These are phyloP conservation scores for Tylochromis polylepis DNA, from an alignment of 2,113 vertebrate species.

Conservation along the genomic window DNA sequence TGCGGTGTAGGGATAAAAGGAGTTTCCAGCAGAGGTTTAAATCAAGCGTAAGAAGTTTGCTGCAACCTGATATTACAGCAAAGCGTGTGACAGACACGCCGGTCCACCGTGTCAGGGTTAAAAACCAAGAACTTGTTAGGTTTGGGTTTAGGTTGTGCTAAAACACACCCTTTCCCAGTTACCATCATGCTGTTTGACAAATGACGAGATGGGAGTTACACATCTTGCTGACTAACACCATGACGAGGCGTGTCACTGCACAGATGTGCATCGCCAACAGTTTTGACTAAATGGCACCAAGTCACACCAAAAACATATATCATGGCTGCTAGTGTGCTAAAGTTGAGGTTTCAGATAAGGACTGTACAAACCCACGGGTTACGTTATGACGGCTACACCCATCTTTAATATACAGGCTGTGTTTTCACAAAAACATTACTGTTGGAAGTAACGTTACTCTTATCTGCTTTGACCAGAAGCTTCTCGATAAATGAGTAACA, in stretches of 20 bases:
- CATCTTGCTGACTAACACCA: background rate
- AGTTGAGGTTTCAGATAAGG: no score
- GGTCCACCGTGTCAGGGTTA: no score
- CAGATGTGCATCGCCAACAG: no score
- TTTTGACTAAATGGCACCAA: background rate
- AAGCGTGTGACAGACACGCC: no score
- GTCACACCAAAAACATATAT: background rate
- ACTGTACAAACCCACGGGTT: no score
- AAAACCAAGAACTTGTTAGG: no score
- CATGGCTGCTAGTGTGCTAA: background rate
- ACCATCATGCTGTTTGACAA: background rate
- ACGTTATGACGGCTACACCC: background rate
- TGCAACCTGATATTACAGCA: no score
- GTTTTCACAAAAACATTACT: background rate
- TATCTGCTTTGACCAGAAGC: background rate
- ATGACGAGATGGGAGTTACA: background rate
- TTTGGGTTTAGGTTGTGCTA: background rate
- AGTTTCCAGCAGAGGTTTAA: no score
- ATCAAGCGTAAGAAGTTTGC: no score
- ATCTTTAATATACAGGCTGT: background rate
- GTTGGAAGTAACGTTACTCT: background rate
- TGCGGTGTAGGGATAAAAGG: no score
- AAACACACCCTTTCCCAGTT: accelerated
- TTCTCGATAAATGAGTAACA: background rate
- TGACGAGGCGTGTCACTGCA: accelerated